These are phyloP conservation scores for Chrysotoxum bicinctum DNA, from an alignment of 2,888 invertebrate species.

Conservation along the genomic window DNA sequence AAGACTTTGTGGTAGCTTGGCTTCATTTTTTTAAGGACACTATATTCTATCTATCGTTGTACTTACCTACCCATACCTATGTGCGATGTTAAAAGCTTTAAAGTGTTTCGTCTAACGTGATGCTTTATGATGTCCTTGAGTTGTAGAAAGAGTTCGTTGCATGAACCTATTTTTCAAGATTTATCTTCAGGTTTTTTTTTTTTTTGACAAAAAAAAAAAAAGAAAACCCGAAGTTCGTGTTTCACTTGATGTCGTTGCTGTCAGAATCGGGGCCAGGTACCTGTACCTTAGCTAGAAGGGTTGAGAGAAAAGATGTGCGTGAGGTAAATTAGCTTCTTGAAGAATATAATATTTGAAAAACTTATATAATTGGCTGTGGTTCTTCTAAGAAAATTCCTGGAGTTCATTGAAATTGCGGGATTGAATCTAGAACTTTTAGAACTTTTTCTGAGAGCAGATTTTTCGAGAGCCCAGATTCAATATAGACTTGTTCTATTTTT, in stretches of 20 bases:
- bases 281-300: not conserved
- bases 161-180: slow-evolving; percentile 24
- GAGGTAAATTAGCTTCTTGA: slow-evolving; percentile 11
- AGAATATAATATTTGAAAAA: not conserved
- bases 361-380: not conserved
- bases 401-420: not conserved
- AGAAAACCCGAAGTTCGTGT: not conserved
- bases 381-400: not conserved
- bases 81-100: slow-evolving; percentile 27
- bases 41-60: not conserved
- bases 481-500: too few species aligned
- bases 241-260: not conserved
- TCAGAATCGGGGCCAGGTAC: not conserved
- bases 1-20: slow-evolving; percentile 54
- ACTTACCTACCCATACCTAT: not conserved
- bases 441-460: too few species aligned
- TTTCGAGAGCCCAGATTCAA: too few species aligned
- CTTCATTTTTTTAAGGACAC: slow-evolving; percentile 41
- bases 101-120: slow-evolving; percentile 35
- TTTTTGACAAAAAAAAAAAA: not conserved
- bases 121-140: slow-evolving; percentile 50
- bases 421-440: too few species aligned
- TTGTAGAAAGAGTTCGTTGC: slow-evolving; percentile 19
- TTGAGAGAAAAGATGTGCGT: not conserved
- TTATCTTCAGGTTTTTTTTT: slow-evolving; percentile 9